These are phyloP conservation scores for Heliothis peltigera DNA, from an alignment of 2,888 invertebrate genomes.

Conservation along the genomic window DNA sequence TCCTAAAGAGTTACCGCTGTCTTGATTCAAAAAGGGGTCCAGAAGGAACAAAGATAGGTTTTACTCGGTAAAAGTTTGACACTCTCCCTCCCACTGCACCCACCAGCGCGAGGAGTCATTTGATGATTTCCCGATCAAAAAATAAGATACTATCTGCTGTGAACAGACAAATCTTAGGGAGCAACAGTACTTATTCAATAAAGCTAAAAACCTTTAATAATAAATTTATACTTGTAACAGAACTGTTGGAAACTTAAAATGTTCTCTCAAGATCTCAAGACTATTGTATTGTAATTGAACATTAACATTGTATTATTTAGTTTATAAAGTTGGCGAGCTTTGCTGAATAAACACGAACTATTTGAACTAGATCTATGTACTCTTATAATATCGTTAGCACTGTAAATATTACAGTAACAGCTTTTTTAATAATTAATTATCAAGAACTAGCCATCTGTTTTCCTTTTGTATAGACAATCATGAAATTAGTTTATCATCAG, in stretches of 20 bases:
- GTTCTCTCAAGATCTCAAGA: constrained; percentile 6
- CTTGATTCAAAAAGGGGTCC: too few relatives aligned
- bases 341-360: constrained; percentile 8
- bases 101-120: too few relatives aligned
- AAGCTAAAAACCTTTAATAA: not conserved
- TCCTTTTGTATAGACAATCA: not conserved
- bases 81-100: too few relatives aligned
- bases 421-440: constrained; percentile 12
- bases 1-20: too few relatives aligned
- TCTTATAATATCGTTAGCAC: constrained; percentile 7
- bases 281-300: constrained; percentile 26
- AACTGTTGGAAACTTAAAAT: constrained; percentile 15
- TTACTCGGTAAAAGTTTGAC: too few relatives aligned
- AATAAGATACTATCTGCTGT: too few relatives aligned
- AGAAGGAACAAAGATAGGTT: too few relatives aligned
- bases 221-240: not conserved
- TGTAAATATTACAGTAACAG: constrained; percentile 2
- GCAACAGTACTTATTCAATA: not conserved
- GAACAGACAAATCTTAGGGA: not conserved
- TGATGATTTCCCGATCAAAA: too few relatives aligned
- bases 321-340: constrained; percentile 25
- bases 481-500: not conserved
- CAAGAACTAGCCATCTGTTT: not conserved
- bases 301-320: constrained; percentile 31
- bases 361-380: constrained; percentile 17